Conservation (phyloP, 1,140 invertebrate species). For the Diachasmimorpha longicaudata region DNA sequence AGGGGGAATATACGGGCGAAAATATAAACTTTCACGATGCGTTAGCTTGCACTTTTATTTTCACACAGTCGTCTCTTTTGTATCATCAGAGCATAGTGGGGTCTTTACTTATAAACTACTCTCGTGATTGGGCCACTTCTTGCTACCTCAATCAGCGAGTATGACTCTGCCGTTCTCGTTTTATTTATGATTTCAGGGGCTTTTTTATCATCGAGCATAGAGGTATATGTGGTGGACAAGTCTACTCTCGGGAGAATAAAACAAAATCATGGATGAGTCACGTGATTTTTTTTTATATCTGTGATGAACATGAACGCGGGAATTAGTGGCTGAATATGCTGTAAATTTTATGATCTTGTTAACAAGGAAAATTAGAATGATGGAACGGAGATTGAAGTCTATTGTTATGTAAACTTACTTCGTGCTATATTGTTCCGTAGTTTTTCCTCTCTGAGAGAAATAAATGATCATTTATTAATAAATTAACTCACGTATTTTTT, state of each 20-base stretch:
- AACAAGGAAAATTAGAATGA: neutral
- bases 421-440: too few species aligned
- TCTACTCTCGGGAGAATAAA: neutral
- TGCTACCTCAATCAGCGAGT: slow-evolving; percentile 14
- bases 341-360: neutral
- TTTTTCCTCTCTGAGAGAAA: too few species aligned
- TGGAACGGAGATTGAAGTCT: neutral
- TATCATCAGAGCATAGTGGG: slow-evolving; percentile 1
- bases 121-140: slow-evolving; percentile 15
- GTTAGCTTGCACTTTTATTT: slow-evolving; percentile 36
- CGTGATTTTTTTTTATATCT: neutral
- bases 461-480: too few species aligned
- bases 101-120: neutral
- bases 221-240: neutral
- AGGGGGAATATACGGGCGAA: neutral
- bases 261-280: neutral
- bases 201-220: neutral
- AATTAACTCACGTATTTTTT: too few species aligned
- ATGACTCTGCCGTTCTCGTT: slow-evolving; percentile 27
- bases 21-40: slow-evolving; percentile 24
- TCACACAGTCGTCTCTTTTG: slow-evolving; percentile 25
- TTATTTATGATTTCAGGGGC: slow-evolving; percentile 10
- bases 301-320: neutral
- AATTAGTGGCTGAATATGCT: neutral
- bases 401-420: neutral